These are phyloP conservation scores for Apeira syringaria DNA, from an alignment of 2,888 invertebrate species.

Conservation along the genomic window DNA sequence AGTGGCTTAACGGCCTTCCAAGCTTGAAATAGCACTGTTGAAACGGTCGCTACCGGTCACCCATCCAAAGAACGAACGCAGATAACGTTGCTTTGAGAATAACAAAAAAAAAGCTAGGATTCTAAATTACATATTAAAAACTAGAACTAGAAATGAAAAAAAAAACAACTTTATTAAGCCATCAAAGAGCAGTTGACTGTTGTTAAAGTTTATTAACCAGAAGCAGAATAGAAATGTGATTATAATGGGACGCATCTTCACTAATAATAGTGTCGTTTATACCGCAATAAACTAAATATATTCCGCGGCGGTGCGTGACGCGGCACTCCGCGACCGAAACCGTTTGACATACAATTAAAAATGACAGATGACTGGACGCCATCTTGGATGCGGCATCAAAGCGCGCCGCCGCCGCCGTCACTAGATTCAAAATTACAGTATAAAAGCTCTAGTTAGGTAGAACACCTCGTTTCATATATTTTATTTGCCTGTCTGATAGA, in stretches of 20 bases:
- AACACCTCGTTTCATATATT: background rate
- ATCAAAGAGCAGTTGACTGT: constrained; percentile 12
- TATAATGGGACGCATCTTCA: constrained; percentile 58
- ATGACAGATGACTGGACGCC: constrained; percentile 77
- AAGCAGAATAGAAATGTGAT: constrained; percentile 48
- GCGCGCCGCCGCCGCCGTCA: constrained; percentile 45
- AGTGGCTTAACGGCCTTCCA: no score
- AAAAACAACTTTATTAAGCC: constrained; percentile 7
- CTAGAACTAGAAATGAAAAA: no score
- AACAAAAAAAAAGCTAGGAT: no score
- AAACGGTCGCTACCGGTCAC: no score
- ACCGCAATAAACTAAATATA: constrained; percentile 80
- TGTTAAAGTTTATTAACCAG: constrained; percentile 18
- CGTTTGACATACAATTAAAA: constrained; percentile 81
- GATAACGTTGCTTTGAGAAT: no score
- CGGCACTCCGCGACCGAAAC: constrained; percentile 30
- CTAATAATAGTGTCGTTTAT: constrained; percentile 70
- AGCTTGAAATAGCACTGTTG: no score
- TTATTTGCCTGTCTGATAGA: no score
- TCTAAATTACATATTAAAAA: no score
- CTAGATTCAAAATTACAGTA: constrained; percentile 9
- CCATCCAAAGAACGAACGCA: no score
- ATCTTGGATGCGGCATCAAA: constrained; percentile 65
- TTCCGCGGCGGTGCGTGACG: constrained; percentile 64
- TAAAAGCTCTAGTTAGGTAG: background rate